Base-by-base conservation (phyloP, 1,140 invertebrate species). In the Drosophila pseudoananassae region DNA sequence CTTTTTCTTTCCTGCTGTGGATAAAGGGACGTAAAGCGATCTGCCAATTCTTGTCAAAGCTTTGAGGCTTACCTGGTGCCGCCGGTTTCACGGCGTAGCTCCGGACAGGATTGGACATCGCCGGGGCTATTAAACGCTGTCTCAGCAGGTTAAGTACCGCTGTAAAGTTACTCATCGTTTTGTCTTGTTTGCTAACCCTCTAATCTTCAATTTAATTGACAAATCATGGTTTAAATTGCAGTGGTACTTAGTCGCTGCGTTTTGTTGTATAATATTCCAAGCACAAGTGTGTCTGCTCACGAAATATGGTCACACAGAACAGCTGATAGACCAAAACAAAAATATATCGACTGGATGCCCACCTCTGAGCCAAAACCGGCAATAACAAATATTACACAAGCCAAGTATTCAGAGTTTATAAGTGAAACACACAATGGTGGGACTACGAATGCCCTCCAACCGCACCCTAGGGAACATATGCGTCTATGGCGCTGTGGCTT, bases 401-500 rank as follows among this genome's bases (percentile, higher is more conserved):
- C 49, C 45, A 15, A 2, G 14, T 17, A 6, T 25, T 25, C 29
- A 38, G 14, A 10, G 8, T 23, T 46, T 33, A 36, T 36, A 10
- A 45, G 40, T 45, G 17, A 53, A 15, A 25, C 25, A 46, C 8
- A 56, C 68, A 61, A 87, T 87, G 83, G 59, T 85, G 4, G 46
- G 66, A 27, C 15, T 91, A 12, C 56, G 61, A 27, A 46, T 91
- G 17, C 91, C 89, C 0, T 90, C 91, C 0, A 93, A 93, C 68
- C 79, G 76, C 57, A 93, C 92, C 2, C 78, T 94, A 45, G 92
- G 92, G 8, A 93, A 92, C 80, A 92, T 94, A 40, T 93, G 92
- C 7, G 92, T 92, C 1, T 88, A 93, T 64, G 93, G 93, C 29
- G 93, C 93, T 2, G 57, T 94, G 8, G 59, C 89, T 1, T 93